phyloP scores from a whole-genome alignment of 2,888 invertebrate genomes.

The Nomada hirtipes region DNA sequence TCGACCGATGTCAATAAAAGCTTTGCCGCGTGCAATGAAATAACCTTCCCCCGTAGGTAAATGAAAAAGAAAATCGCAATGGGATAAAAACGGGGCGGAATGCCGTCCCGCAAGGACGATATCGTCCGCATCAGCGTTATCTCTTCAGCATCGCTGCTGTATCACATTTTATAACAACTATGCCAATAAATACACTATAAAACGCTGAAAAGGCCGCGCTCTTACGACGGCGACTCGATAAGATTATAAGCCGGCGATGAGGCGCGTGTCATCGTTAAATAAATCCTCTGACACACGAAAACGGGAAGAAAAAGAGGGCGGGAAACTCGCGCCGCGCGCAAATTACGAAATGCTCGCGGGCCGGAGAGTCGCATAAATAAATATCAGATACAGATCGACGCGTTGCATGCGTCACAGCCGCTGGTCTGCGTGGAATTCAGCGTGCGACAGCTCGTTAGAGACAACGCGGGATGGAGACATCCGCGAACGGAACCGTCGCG shows the following conservation, averaged over 20 bases:
- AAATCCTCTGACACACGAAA: not conserved
- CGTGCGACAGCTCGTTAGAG: slow-evolving; percentile 56
- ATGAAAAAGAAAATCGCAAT: too few species aligned
- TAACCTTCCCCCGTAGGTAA: too few species aligned
- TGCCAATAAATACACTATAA: slow-evolving; percentile 6
- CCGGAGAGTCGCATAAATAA: slow-evolving; percentile 49
- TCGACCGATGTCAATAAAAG: too few species aligned
- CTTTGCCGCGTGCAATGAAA: too few species aligned
- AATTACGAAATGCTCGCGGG: too few species aligned
- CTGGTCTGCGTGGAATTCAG: slow-evolving; percentile 33
- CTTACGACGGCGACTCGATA: not conserved
- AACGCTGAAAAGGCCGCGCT: slow-evolving; percentile 1
- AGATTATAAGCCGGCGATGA: slow-evolving; percentile 26
- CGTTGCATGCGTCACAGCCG: slow-evolving; percentile 34
- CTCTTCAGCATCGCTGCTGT: slow-evolving; percentile 2
- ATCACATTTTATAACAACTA: slow-evolving; percentile 17
- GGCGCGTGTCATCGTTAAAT: slow-evolving; percentile 37
- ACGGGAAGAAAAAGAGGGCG: not conserved
- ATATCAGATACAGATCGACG: slow-evolving; percentile 57
- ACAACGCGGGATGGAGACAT: slow-evolving; percentile 58
- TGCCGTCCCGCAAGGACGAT: not conserved
- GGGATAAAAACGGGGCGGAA: not conserved
- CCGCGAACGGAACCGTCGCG: not conserved
- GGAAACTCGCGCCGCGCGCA: not conserved
- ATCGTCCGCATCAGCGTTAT: not conserved